A percentile compares a stretch with the other conserved stretches of the same genome.
These are phyloP conservation scores for Eolophus roseicapilla DNA, from an alignment of 2,113 vertebrate genomes.

Conservation along the genomic window DNA sequence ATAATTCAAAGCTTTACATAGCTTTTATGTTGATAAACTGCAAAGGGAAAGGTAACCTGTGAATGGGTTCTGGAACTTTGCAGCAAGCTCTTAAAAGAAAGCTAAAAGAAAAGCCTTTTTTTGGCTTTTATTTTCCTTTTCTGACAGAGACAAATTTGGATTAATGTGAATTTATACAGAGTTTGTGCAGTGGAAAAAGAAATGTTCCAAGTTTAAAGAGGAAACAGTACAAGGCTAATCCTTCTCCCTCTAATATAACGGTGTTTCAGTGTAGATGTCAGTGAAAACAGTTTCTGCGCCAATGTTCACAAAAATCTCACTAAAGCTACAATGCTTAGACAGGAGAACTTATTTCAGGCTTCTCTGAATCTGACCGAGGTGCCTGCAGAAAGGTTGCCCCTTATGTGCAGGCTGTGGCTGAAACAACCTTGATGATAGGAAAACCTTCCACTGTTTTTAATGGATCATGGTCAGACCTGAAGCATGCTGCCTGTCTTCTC, in stretches of 20 bases:
- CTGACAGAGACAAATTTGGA: background rate
- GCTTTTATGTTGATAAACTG: background rate
- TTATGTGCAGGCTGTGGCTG: background rate
- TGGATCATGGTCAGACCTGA: background rate
- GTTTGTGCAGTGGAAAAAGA: background rate
- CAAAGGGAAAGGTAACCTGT: background rate
- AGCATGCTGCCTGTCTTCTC: background rate
- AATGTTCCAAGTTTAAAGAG: background rate
- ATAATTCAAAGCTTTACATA: background rate
- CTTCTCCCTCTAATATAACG: background rate
- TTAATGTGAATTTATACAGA: background rate
- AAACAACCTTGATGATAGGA: background rate
- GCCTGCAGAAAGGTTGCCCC: background rate
- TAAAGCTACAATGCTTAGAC: background rate
- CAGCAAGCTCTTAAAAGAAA: background rate
- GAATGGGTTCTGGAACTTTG: background rate
- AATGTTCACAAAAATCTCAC: background rate
- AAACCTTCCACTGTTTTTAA: background rate
- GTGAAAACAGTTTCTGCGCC: background rate
- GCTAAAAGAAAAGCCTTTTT: background rate
- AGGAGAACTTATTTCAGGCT: background rate
- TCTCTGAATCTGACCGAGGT: background rate
- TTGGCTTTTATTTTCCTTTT: background rate
- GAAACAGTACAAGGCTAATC: background rate
- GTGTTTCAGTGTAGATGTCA: rapidly evolving